A percentile compares a stretch with the other conserved stretches of the same genome.
Evolutionary conservation across 2,797 vertebrate species (phyloP).

Genomic region (Epinephelus coioides): DNA sequence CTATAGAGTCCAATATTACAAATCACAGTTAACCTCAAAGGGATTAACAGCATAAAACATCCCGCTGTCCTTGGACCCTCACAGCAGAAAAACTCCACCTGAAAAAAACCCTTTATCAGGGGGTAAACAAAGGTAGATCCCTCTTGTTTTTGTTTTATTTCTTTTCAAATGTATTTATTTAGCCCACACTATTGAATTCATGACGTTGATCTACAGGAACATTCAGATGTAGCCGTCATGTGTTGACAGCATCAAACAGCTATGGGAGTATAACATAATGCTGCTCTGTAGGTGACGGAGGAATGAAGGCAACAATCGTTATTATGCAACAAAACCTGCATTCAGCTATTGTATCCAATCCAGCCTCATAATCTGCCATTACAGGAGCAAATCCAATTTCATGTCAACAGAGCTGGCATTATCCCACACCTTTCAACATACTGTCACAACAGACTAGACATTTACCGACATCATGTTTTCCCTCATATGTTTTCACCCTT

Average conservation of each 20-base stretch:
- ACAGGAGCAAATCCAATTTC: slow-evolving; percentile 57
- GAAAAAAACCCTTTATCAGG: too few relatives aligned
- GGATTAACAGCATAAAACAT: too few relatives aligned
- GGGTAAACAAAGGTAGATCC: too few relatives aligned
- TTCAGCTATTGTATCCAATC: slow-evolving; percentile 43
- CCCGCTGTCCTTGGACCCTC: too few relatives aligned
- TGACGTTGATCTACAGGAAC: not conserved
- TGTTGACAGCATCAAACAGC: slow-evolving; percentile 10
- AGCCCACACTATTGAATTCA: not conserved
- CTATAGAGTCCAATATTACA: too few relatives aligned
- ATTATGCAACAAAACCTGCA: slow-evolving; percentile 38
- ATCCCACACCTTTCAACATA: slow-evolving; percentile 45
- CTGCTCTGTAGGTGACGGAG: not conserved
- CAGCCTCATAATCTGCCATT: slow-evolving; percentile 53
- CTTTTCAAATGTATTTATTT: not conserved
- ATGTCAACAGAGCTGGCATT: slow-evolving; percentile 51
- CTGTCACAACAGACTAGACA: slow-evolving; percentile 46
- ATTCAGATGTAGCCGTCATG: not conserved
- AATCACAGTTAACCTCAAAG: too few relatives aligned
- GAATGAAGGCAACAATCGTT: slow-evolving; percentile 13
- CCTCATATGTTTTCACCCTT: not conserved
- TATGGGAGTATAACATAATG: slow-evolving; percentile 6
- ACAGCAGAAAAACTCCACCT: too few relatives aligned
- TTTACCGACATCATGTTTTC: not conserved
- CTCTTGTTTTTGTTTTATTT: not conserved